Base-by-base conservation (phyloP, 2,888 invertebrate species). In the Theretra japonica region DNA sequence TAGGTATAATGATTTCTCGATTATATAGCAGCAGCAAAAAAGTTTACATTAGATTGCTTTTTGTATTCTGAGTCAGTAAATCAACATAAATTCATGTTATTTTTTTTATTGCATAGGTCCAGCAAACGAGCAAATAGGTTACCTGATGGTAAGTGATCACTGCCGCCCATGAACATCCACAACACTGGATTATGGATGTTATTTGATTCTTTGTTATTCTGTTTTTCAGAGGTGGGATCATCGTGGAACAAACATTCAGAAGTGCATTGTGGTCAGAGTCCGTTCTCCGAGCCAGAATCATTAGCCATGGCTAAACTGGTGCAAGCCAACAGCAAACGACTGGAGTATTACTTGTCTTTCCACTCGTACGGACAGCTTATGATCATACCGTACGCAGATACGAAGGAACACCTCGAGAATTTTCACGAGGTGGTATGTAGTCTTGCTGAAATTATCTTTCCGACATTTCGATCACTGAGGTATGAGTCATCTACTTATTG, bases 361-460 rank as follows among this genome's bases (percentile, higher is more conserved):
- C 96, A 97, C 81, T 95, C 96, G 0, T 96, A 96, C 76, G 96
- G 96, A 0, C 96, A 96, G 78, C 93, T 86, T 50, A 84, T 96
- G 72, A 90, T 96, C 0, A 86, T 95, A 68, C 96, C 96, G 0
- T 96, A 95, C 76, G 95, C 95, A 0, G 85, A 94, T 71, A 74
- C 79, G 0, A 84, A 76, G 0, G 76, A 76, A 0, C 89, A 91
- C 59, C 62, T 82, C 0, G 87, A 82, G 0, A 95, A 96, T 77
- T 95, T 83, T 74, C 71, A 87, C 0, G 86, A 87, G 76, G 83
- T 92, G 80, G 93, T 93, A 74, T 85, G 85, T n/a, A 77, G 21
- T 33, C 7, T 28, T 58, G 50, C 11, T 2, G 15, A 15, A 41
- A 15, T 15, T 1, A 15, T 7, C 11, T 41, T 33, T 7, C 8